Evolutionary conservation across 37 sponge, comb jelly and placozoan species (phyloP).

Genomic region (Bolinopsis microptera): DNA sequence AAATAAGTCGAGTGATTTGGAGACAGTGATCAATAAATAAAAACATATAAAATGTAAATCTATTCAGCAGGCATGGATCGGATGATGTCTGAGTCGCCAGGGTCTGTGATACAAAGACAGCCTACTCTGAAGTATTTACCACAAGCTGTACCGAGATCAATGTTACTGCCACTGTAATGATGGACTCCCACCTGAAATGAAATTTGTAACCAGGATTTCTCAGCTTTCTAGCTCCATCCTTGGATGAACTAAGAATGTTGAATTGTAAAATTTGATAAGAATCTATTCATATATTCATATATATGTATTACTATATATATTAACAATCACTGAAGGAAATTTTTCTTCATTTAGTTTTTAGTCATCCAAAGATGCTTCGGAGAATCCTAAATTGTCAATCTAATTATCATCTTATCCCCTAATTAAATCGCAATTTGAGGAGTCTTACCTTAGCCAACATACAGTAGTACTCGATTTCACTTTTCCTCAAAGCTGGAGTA

Average conservation of each 20-base stretch:
- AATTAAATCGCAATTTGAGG: no score
- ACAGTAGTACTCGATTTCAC: constrained; percentile 99
- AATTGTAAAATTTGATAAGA: no score
- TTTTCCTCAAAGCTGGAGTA: constrained; percentile 94
- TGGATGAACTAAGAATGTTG: background rate
- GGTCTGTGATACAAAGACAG: constrained; percentile 90
- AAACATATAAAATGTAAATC: background rate
- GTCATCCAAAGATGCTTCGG: no score
- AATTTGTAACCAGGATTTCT: constrained; percentile 47
- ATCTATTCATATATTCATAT: no score
- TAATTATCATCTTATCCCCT: no score
- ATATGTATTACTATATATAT: no score
- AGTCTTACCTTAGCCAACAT: constrained; percentile 91
- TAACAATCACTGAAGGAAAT: no score
- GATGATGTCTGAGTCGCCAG: constrained; percentile 99
- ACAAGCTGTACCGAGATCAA: constrained; percentile 95
- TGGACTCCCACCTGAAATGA: constrained; percentile 83
- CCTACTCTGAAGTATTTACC: constrained; percentile 97
- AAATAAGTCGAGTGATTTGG: background rate
- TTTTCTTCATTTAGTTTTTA: no score
- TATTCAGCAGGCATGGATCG: constrained; percentile 77
- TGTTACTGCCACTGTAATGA: constrained; percentile 96
- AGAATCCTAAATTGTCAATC: no score
- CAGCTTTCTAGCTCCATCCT: constrained; percentile 44
- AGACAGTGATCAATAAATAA: background rate